Evolutionary conservation across 2,888 invertebrate species (phyloP).

Genomic region (Copidosoma aretas): DNA sequence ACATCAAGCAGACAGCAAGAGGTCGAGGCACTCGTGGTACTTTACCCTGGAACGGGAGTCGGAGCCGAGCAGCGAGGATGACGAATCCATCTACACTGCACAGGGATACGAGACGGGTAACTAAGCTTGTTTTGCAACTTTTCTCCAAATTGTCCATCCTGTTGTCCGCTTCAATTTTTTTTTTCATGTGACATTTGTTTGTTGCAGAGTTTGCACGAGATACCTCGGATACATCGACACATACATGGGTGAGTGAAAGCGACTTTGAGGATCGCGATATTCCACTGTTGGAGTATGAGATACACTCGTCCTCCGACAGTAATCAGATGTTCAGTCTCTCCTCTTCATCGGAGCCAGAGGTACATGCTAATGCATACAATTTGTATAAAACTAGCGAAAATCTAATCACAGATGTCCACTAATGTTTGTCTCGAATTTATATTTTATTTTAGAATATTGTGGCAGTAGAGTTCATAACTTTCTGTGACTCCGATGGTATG

Average conservation of each 20-base stretch:
- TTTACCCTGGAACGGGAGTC: slow-evolving; percentile 63
- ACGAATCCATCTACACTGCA: slow-evolving; percentile 70
- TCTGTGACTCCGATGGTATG: slow-evolving; percentile 50
- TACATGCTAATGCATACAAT: slow-evolving; percentile 32
- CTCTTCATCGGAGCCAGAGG: slow-evolving; percentile 54
- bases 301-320: slow-evolving; percentile 49
- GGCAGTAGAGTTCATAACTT: slow-evolving; percentile 46
- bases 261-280: slow-evolving; percentile 41
- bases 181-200: background rate
- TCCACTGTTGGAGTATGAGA: slow-evolving; percentile 51
- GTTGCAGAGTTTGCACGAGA: slow-evolving; percentile 51
- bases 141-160: background rate
- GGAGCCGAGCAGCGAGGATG: slow-evolving; percentile 59
- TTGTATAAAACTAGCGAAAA: background rate
- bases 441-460: slow-evolving; percentile 46
- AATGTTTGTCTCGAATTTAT: no score
- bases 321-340: slow-evolving; percentile 46
- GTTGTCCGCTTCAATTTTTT: background rate
- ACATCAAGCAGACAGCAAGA: slow-evolving; percentile 44
- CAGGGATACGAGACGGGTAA: slow-evolving; percentile 74
- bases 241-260: slow-evolving; percentile 40
- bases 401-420: no score
- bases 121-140: slow-evolving; percentile 26
- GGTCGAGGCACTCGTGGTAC: slow-evolving; percentile 49
- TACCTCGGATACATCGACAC: slow-evolving; percentile 53